A percentile compares a stretch with the other conserved stretches of the same genome.
Conservation (phyloP, 2,797 vertebrate genomes). For the Sebastes glaucus region DNA sequence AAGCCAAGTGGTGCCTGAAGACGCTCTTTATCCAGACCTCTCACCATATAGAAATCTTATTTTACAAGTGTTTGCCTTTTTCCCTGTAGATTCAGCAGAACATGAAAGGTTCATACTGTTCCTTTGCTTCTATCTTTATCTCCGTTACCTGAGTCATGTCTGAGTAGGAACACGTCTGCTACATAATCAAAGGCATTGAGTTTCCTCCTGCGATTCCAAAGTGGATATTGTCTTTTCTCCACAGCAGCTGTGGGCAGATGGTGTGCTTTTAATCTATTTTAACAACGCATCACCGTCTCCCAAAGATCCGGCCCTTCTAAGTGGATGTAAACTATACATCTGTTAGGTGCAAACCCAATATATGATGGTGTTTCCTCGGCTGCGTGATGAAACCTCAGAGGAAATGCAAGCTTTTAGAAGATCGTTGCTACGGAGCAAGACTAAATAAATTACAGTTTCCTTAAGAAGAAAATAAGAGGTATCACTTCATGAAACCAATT, state of each 20-base stretch:
- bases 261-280: constrained; percentile 6
- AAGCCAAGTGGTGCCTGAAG: background rate
- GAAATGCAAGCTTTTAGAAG: constrained; percentile 5
- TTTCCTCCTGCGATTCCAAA: background rate
- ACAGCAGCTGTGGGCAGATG: constrained; percentile 33
- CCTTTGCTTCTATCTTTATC: too few species aligned
- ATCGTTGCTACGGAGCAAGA: background rate
- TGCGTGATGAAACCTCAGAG: background rate
- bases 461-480: background rate
- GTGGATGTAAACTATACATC: constrained; percentile 18
- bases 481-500: background rate
- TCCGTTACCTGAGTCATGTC: background rate
- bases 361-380: background rate
- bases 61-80: background rate
- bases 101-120: too few species aligned
- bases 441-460: background rate
- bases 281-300: background rate
- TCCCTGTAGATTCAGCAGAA: background rate
- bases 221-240: background rate
- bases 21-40: background rate
- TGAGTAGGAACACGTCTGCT: background rate
- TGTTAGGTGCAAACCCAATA: constrained; percentile 24
- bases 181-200: background rate
- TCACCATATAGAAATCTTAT: background rate
- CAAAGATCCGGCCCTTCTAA: background rate